Evolutionary conservation across 2,888 invertebrate genomes (phyloP).

Genomic region (Caenorhabditis uteleia): DNA sequence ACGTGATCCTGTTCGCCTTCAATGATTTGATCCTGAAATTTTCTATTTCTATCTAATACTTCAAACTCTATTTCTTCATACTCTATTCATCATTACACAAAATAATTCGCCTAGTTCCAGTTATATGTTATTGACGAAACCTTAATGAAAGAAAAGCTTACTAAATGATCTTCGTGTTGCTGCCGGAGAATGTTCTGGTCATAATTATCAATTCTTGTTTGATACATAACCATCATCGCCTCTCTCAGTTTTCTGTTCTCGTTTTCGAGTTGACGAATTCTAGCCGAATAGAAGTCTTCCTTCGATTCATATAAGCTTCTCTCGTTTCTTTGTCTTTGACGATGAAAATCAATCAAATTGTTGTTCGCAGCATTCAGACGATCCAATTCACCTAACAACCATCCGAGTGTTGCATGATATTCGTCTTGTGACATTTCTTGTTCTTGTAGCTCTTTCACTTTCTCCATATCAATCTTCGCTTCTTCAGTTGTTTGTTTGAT

Average conservation of each 20-base stretch:
- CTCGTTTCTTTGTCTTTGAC: constrained; percentile 24
- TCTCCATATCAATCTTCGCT: constrained; percentile 18
- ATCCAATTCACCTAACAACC: constrained; percentile 24
- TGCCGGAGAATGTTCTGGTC: background rate
- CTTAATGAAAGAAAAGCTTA: background rate
- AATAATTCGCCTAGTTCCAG: no score
- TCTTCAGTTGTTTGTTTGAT: constrained; percentile 30
- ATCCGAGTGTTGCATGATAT: constrained; percentile 18
- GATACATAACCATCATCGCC: constrained; percentile 13
- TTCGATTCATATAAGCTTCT: constrained; percentile 18
- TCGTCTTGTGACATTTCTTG: constrained; percentile 27
- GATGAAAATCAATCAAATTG: constrained; percentile 24
- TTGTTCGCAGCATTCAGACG: constrained; percentile 19
- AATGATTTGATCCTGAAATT: constrained; percentile 26
- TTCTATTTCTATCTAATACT: no score
- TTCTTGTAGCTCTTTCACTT: constrained; percentile 21
- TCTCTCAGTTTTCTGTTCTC: constrained; percentile 38
- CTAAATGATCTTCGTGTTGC: constrained; percentile 26
- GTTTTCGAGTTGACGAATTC: constrained; percentile 35
- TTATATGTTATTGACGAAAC: no score
- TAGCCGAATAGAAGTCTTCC: constrained; percentile 15
- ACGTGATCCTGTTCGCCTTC: constrained; percentile 20
- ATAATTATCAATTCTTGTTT: constrained; percentile 1
- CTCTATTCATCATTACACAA: no score
- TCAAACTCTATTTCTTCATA: no score